Percentiles rank a stretch among this genome's conserved stretches.
Evolutionary conservation across 2,113 vertebrate genomes (phyloP).

Genomic region (Myanophis thanlyinensis): DNA sequence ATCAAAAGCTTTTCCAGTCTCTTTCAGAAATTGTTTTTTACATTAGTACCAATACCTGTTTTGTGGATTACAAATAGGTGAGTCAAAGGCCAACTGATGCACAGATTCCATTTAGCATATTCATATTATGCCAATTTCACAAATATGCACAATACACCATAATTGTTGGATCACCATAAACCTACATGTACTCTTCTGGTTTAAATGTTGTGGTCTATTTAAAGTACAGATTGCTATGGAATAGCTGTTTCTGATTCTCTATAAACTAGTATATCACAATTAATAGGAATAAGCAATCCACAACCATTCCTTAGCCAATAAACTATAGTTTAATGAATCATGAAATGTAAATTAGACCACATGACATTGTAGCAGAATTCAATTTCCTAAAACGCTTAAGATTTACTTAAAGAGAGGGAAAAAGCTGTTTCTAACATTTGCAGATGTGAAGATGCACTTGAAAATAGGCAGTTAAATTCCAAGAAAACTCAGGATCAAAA

Average conservation of each 20-base stretch:
- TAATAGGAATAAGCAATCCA: not conserved
- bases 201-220: not conserved
- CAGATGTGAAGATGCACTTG: not conserved
- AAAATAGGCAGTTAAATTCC: not conserved
- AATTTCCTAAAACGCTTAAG: not conserved
- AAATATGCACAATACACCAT: not conserved
- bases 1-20: not conserved
- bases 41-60: not conserved
- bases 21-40: not conserved
- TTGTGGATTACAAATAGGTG: fast-evolving
- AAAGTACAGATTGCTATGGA: not conserved
- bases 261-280: not conserved
- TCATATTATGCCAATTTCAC: not conserved
- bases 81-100: not conserved
- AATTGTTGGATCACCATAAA: not conserved
- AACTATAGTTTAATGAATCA: not conserved
- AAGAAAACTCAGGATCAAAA: not conserved
- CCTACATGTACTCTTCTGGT: not conserved
- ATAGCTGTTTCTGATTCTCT: not conserved
- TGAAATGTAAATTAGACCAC: not conserved
- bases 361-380: not conserved
- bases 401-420: not conserved
- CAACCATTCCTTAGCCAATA: not conserved
- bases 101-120: not conserved
- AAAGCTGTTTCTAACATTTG: not conserved